Base-by-base conservation (phyloP, 2,888 invertebrate species). In the Eristalis pertinax region DNA sequence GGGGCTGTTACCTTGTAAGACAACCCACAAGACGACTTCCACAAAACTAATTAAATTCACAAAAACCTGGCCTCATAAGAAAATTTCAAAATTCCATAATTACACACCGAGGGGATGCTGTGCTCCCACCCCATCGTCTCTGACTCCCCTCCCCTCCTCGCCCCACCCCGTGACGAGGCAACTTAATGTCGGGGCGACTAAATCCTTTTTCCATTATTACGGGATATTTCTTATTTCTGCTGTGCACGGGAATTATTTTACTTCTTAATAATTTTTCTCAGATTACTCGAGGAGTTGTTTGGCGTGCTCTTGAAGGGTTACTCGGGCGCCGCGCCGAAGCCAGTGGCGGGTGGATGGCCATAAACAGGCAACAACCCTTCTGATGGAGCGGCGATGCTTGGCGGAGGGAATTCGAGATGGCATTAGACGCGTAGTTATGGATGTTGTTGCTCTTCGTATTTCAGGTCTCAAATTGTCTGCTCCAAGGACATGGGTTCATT, bases 191-290 rank as follows among this genome's bases (percentile, higher is more conserved):
- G 90, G 50, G n/a, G 89, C 90, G 91, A 92, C 92, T 92, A 92
- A 92, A 92, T 92, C 92, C 92, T 92, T 92, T 92, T 92, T 92
- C 92, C 92, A 92, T 92, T 92, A 92, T 92, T 92, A 50, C 50
- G 50, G 50, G 50, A 50, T 50, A 92, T 92, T 92, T 92, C 87
- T 84, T 76, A 84, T 84, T 84, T 84, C 80, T 56, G 43, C 60
- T 75, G 73, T 32, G 79, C 64, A 50, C 60, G 60, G 78, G 86
- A 83, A 87, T 87, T 75, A 79, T 75, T 86, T 86, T 84, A 56
- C 76, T 80, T 87, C 84, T 84, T 80, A 87, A 87, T 87, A 87
- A 87, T 78, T 87, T 87, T 87, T 84, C 87, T 87, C 87, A 80
- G 80, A 87, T 87, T 87, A 87, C 87, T 72, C 67, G 35, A 19